These are phyloP conservation scores for Neosalanx taihuensis DNA, from an alignment of 2,797 vertebrate genomes.

Conservation along the genomic window DNA sequence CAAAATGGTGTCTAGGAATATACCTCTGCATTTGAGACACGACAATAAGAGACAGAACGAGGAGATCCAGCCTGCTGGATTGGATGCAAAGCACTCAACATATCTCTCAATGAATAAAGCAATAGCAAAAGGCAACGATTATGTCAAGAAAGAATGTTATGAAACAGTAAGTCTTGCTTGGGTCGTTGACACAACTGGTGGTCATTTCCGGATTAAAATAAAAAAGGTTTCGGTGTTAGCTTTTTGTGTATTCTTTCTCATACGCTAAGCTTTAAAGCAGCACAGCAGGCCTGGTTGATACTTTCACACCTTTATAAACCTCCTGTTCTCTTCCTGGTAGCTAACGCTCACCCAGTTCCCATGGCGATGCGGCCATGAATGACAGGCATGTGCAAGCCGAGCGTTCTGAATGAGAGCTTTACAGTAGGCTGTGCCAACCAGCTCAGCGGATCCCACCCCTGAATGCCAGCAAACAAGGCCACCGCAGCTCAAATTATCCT, in stretches of 20 bases:
- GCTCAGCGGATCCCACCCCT: constrained; percentile 64
- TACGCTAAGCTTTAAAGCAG: background rate
- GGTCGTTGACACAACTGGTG: background rate
- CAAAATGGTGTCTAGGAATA: constrained; percentile 92
- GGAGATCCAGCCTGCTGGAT: no score
- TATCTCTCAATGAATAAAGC: background rate
- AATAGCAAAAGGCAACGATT: background rate
- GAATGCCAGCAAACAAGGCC: constrained; percentile 71
- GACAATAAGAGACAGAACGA: background rate
- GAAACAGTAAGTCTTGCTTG: background rate
- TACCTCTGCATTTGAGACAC: constrained; percentile 74
- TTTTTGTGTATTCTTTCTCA: background rate
- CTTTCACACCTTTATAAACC: constrained; percentile 54
- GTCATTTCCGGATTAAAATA: background rate
- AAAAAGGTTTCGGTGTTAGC: background rate
- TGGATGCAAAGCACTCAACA: background rate
- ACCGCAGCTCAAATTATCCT: constrained; percentile 67
- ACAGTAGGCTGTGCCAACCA: constrained; percentile 52
- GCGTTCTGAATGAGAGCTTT: constrained; percentile 58
- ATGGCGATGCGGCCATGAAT: constrained; percentile 67
- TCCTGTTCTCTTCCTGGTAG: constrained; percentile 41
- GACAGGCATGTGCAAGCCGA: constrained; percentile 68
- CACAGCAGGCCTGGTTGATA: constrained; percentile 18
- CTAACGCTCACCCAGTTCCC: constrained; percentile 54
- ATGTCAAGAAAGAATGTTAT: background rate